Conservation (phyloP, 2,797 vertebrate genomes). For the Amazonetta brasiliensis region DNA sequence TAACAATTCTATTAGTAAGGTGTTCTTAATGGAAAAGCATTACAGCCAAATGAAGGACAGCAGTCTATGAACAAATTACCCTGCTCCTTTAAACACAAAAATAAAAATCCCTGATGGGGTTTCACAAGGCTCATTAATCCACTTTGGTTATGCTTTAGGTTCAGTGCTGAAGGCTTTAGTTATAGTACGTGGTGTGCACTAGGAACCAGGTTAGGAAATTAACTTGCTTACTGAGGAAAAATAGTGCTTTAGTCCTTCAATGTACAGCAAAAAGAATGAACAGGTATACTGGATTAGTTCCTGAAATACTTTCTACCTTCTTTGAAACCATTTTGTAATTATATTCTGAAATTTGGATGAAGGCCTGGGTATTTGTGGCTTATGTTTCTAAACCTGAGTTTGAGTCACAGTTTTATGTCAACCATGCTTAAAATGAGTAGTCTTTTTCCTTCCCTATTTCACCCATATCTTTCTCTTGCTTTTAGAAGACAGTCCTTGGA, state of each 20-base stretch:
- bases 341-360: background rate
- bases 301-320: background rate
- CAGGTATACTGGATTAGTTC: background rate
- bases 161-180: background rate
- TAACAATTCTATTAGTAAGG: background rate
- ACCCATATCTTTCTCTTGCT: background rate
- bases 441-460: background rate
- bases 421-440: background rate
- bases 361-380: background rate
- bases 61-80: background rate
- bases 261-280: background rate
- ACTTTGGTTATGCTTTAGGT: background rate
- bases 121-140: background rate
- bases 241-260: background rate
- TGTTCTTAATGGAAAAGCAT: background rate
- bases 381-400: background rate
- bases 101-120: background rate
- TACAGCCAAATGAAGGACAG: background rate
- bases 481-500: conserved; percentile 77
- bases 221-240: background rate
- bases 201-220: background rate
- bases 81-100: background rate
- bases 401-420: background rate
- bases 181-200: background rate
- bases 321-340: background rate